These are phyloP conservation scores for Apis florea DNA, from an alignment of 1,140 invertebrate genomes.

Conservation along the genomic window DNA sequence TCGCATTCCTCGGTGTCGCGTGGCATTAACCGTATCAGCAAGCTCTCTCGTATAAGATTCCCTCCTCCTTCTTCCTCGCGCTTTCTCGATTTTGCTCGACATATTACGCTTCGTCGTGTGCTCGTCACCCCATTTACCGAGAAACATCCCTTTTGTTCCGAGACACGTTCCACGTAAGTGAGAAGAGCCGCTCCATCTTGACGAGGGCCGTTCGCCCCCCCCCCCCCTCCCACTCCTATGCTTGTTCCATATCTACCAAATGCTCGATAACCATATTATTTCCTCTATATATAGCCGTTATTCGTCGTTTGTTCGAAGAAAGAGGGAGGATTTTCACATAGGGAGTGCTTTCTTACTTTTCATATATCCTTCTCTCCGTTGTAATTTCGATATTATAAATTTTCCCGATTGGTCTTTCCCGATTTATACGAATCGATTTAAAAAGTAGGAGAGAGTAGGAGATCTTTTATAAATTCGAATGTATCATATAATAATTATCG, in stretches of 20 bases:
- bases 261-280: constrained; percentile 48
- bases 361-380: neutral
- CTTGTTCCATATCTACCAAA: constrained; percentile 28
- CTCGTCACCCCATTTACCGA: constrained; percentile 42
- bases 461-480: too few species aligned
- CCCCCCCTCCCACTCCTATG: constrained; percentile 16
- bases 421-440: too few species aligned
- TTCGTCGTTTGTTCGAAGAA: neutral
- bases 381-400: too few species aligned
- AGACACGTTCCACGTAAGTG: constrained; percentile 39
- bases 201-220: constrained; percentile 11
- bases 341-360: neutral
- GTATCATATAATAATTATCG: too few species aligned
- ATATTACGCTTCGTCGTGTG: constrained; percentile 40
- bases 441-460: too few species aligned
- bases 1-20: constrained; percentile 50
- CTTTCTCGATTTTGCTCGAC: constrained; percentile 33
- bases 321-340: constrained; percentile 26
- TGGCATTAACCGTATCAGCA: constrained; percentile 38
- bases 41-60: constrained; percentile 29
- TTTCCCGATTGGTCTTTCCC: too few species aligned
- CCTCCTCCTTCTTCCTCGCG: neutral
- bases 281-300: constrained; percentile 14
- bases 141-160: constrained; percentile 49
- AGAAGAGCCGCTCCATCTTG: constrained; percentile 29